Percentiles rank a stretch among this genome's conserved stretches.
Conservation (phyloP, 2,113 vertebrate species). For the Cheilinus undulatus region DNA sequence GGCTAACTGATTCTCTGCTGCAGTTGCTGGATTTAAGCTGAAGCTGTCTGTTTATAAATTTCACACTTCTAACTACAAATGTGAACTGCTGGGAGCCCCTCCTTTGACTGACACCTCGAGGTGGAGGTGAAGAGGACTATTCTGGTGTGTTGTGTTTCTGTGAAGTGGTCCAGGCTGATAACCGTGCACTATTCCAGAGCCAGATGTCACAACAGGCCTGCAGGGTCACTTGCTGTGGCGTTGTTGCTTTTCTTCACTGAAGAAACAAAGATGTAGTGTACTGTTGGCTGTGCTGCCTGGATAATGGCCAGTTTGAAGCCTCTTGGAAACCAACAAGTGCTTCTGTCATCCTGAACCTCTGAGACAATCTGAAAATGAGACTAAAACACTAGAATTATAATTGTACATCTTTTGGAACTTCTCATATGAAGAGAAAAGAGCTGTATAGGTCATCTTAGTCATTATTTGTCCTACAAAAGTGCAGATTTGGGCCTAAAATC, state of each 20-base stretch:
- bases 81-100: constrained; percentile 10
- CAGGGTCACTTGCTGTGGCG: constrained; percentile 60
- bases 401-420: background rate
- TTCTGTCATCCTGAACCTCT: constrained; percentile 18
- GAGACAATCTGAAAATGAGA: background rate
- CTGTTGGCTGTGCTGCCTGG: constrained; percentile 78
- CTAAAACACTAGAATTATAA: background rate
- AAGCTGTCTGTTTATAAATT: background rate
- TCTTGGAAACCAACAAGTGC: constrained; percentile 39
- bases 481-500: too few species aligned
- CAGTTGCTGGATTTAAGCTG: background rate
- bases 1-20: constrained; percentile 3
- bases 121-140: constrained; percentile 67
- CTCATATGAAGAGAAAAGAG: background rate
- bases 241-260: constrained; percentile 59
- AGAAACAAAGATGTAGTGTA: constrained; percentile 79
- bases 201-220: constrained; percentile 72
- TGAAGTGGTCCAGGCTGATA: constrained; percentile 68
- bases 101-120: constrained; percentile 48
- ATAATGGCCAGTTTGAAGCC: constrained; percentile 59
- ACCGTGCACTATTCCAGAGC: constrained; percentile 62
- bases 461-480: too few species aligned
- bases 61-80: background rate
- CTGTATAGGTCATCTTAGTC: background rate
- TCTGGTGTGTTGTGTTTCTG: constrained; percentile 60